These are phyloP conservation scores for Ochropleura plecta DNA, from an alignment of 2,888 invertebrate genomes.

Conservation along the genomic window DNA sequence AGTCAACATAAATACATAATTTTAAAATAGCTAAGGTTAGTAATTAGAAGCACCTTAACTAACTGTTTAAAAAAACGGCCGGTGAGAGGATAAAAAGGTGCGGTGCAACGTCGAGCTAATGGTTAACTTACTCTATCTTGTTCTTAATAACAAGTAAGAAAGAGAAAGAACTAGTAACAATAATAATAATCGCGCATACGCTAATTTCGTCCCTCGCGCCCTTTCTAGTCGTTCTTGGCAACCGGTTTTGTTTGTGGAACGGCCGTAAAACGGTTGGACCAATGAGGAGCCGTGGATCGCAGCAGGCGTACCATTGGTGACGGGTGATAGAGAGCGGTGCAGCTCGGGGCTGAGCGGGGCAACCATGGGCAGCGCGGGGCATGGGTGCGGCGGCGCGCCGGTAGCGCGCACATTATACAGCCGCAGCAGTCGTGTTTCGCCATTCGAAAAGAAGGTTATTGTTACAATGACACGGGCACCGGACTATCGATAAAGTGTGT, in stretches of 20 bases:
- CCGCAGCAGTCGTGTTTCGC: conserved; percentile 87
- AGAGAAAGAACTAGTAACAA: conserved; percentile 77
- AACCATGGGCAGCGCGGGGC: conserved; percentile 74
- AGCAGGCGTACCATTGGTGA: conserved; percentile 88
- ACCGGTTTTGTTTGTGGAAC: conserved; percentile 89
- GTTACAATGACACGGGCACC: conserved; percentile 88
- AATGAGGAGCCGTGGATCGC: conserved; percentile 75
- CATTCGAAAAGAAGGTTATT: conserved; percentile 89
- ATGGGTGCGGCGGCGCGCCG: conserved; percentile 83
- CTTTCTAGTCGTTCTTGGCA: conserved; percentile 86
- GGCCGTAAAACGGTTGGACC: conserved; percentile 83
- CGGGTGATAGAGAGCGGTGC: conserved; percentile 79
- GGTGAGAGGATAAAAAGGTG: conserved; percentile 60
- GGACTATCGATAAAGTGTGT: conserved; percentile 90
- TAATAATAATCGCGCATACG: conserved; percentile 83
- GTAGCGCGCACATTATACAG: conserved; percentile 75
- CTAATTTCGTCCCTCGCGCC: conserved; percentile 88
- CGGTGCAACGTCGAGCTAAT: conserved; percentile 57
- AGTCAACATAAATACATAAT: conserved; percentile 19
- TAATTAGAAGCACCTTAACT: conserved; percentile 12
- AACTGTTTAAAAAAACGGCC: conserved; percentile 42
- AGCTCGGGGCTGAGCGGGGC: conserved; percentile 67
- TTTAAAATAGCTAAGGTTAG: conserved; percentile 19
- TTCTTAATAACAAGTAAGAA: conserved; percentile 62
- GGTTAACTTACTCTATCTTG: conserved; percentile 70